These are phyloP conservation scores for Parus major DNA, from an alignment of 2,113 vertebrate genomes.

Conservation along the genomic window DNA sequence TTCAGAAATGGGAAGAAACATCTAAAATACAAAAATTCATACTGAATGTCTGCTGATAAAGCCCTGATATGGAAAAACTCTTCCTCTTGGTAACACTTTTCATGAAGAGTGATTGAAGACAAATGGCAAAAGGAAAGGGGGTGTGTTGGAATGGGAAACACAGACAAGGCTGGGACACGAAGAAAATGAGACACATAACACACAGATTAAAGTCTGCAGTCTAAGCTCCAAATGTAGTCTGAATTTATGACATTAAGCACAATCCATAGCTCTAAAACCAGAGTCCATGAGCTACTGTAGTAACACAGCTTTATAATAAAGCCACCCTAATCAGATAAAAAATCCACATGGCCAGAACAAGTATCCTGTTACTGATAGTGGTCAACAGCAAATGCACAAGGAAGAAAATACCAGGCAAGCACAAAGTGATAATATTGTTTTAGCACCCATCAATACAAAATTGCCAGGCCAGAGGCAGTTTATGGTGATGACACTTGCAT, in stretches of 20 bases:
- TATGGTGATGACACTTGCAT: not conserved
- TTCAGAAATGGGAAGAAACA: not conserved
- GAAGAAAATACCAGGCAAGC: not conserved
- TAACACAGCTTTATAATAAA: not conserved
- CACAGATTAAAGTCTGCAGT: not conserved
- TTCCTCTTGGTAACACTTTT: not conserved
- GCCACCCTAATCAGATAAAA: not conserved
- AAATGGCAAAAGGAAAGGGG: not conserved
- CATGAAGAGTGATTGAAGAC: not conserved
- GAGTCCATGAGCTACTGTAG: not conserved
- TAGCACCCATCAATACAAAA: not conserved
- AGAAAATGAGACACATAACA: not conserved
- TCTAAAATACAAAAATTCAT: not conserved
- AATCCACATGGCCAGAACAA: not conserved
- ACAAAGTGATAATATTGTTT: not conserved
- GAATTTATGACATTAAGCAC: not conserved
- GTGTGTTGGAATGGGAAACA: not conserved
- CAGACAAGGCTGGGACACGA: not conserved
- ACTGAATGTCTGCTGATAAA: not conserved
- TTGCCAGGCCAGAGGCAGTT: not conserved
- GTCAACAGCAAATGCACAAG: not conserved
- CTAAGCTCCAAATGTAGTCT: not conserved
- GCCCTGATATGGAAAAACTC: not conserved
- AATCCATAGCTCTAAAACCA: not conserved
- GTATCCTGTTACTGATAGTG: not conserved